A percentile compares a stretch with the other conserved stretches of the same genome.
Conservation (phyloP, 1,140 invertebrate genomes). For the Drosophila trapezifrons region DNA sequence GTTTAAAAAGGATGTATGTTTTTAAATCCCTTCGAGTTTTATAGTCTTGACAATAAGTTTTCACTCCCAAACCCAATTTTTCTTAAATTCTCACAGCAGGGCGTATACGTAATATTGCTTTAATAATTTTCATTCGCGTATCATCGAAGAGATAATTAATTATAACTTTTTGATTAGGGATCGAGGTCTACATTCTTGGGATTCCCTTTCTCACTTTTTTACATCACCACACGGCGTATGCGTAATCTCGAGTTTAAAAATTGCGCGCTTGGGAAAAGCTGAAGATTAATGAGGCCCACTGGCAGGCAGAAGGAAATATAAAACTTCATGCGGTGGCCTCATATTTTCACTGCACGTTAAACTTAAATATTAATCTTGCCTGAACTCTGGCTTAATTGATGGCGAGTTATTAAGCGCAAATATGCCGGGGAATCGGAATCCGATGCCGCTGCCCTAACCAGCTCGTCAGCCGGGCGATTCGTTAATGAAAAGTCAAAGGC, state of each 20-base stretch:
- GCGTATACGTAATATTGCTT: background rate
- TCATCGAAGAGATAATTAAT: background rate
- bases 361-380: constrained; percentile 51
- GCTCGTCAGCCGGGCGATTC: constrained; percentile 28
- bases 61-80: too few relatives aligned
- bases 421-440: constrained; percentile 25
- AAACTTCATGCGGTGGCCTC: constrained; percentile 11
- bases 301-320: background rate
- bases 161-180: background rate
- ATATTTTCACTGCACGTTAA: constrained; percentile 27
- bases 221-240: constrained; percentile 24
- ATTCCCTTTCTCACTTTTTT: background rate
- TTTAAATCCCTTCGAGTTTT: too few relatives aligned
- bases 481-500: constrained; percentile 63
- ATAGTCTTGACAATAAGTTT: too few relatives aligned
- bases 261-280: constrained; percentile 33
- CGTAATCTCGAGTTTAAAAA: constrained; percentile 32
- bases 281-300: constrained; percentile 59
- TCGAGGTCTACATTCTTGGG: background rate
- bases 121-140: too few relatives aligned
- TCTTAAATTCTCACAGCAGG: background rate
- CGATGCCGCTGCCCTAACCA: constrained; percentile 23
- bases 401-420: constrained; percentile 66
- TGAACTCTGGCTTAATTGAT: constrained; percentile 57
- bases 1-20: too few relatives aligned